phyloP scores from a whole-genome alignment of 2,888 invertebrate genomes.

The Sphaerophoria taeniata region DNA sequence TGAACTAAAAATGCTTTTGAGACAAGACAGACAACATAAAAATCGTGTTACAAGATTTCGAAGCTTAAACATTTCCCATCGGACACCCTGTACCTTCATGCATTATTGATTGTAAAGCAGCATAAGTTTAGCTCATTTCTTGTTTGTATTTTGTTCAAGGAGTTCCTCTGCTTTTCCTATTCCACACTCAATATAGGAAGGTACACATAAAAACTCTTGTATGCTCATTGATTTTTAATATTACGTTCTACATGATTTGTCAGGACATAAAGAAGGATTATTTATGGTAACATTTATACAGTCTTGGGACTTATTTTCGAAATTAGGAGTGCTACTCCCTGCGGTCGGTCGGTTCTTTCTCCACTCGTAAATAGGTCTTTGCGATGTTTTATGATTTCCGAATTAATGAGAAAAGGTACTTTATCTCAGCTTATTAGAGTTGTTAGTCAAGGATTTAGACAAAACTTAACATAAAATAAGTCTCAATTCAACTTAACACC shows the following conservation, averaged over 20 bases:
- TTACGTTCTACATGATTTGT: slow-evolving; percentile 33
- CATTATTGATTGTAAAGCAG: slow-evolving; percentile 14
- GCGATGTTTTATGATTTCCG: slow-evolving; percentile 4
- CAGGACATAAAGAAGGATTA: slow-evolving; percentile 28
- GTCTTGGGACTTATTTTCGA: background rate
- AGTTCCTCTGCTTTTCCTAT: no score
- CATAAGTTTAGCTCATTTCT: slow-evolving; percentile 21
- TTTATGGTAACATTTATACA: slow-evolving; percentile 1
- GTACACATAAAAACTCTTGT: slow-evolving; percentile 22
- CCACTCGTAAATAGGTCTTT: slow-evolving; percentile 13
- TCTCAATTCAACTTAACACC: background rate
- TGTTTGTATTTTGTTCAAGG: no score
- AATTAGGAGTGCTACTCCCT: background rate
- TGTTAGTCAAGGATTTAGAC: background rate
- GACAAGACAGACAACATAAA: background rate
- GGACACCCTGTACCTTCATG: no score
- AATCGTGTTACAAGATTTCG: background rate
- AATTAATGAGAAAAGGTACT: background rate
- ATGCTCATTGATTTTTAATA: slow-evolving; percentile 39
- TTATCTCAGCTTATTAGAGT: background rate
- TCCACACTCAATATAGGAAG: no score
- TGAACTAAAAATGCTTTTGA: no score
- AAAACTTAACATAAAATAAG: slow-evolving; percentile 1
- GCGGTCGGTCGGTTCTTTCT: background rate
- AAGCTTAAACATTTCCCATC: no score